Conservation (phyloP, 2,113 vertebrate species). For the Thamnophis sirtalis region DNA sequence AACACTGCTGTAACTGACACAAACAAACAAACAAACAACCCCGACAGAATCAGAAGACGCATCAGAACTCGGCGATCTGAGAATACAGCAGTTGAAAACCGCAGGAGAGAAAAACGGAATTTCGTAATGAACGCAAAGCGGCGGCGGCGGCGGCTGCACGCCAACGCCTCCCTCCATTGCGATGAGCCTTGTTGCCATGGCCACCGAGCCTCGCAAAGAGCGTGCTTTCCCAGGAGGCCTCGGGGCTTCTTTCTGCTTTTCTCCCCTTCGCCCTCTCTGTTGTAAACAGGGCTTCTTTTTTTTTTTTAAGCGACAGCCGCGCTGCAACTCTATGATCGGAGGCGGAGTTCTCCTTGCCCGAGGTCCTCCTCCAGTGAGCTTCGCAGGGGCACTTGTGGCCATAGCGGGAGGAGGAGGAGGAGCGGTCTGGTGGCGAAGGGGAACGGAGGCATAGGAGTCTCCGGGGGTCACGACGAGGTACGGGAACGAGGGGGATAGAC, state of each 20-base stretch:
- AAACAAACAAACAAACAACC: background rate
- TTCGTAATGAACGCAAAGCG: background rate
- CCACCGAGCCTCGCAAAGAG: background rate
- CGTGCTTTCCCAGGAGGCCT: background rate
- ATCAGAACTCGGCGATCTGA: background rate
- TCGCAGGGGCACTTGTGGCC: background rate
- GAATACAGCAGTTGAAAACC: background rate
- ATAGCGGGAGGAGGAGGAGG: background rate
- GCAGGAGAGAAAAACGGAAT: background rate
- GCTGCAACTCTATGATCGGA: rapidly evolving
- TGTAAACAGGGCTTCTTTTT: background rate
- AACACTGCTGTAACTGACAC: background rate
- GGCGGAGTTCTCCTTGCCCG: background rate
- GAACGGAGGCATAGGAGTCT: background rate
- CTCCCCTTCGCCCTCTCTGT: background rate
- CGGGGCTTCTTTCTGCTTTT: too few species aligned
- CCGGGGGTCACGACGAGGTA: background rate
- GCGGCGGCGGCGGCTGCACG: background rate
- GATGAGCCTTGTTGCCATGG: background rate
- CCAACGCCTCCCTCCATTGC: background rate
- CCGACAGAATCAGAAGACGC: background rate
- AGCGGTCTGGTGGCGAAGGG: background rate
- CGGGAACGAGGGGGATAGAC: background rate
- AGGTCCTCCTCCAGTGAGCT: background rate
- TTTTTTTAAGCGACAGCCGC: background rate